phyloP scores from a whole-genome alignment of 2,113 vertebrate species.

The Phocoena sinus region DNA sequence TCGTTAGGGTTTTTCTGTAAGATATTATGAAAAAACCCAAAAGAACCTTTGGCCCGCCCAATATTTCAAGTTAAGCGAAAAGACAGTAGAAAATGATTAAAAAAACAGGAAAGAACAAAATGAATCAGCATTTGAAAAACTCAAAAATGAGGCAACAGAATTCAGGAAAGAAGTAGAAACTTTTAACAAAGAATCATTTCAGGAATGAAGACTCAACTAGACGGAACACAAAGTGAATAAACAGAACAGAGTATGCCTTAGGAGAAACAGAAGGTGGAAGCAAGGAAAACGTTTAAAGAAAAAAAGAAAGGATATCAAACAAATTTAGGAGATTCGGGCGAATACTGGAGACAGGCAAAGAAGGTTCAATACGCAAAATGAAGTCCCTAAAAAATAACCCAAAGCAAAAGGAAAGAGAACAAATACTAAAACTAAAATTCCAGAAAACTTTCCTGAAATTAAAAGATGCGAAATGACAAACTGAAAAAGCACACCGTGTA shows the following conservation, averaged over 20 bases:
- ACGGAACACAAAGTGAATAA: background rate
- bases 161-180: background rate
- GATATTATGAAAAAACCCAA: too few species aligned
- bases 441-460: background rate
- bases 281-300: background rate
- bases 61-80: background rate
- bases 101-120: background rate
- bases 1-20: too few species aligned
- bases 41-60: too few species aligned
- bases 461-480: background rate
- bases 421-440: background rate
- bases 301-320: background rate
- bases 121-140: background rate
- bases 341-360: background rate
- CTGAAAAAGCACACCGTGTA: background rate
- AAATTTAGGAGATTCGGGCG: background rate
- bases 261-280: background rate
- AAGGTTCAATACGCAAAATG: background rate
- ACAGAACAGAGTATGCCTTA: background rate
- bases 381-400: background rate
- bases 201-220: background rate
- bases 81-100: background rate
- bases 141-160: background rate
- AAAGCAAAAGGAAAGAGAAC: background rate
- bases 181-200: background rate